Evolutionary conservation across 1,140 invertebrate species (phyloP), one percentile per base, ranked within the genome.

Genomic region (Gryon sp.): DNA sequence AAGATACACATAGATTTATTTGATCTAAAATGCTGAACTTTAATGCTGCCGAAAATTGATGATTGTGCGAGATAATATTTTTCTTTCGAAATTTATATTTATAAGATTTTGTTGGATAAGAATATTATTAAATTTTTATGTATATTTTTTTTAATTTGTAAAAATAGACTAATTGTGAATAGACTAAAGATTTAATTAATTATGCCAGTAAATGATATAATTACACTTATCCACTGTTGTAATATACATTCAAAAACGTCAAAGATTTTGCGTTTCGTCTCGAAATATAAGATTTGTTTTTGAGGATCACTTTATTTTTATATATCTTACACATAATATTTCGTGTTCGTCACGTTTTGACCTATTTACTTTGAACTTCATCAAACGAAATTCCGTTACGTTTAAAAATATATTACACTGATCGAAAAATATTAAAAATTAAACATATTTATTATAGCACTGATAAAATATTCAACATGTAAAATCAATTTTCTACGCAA

Each of bases 301-400:
- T n/a, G 26, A 18, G 28, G 32, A 41, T 26, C 1, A 28, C 53
- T 36, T 52, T 66, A 66, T 66, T 53, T 66, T 55, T 55, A 55
- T 24, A 45, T 45, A 46, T 7, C 30, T 26, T 19, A 55, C 32
- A 50, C 38, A 30, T 41, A 46, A 26, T 30, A 53, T 52, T 26
- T 53, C 40, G 40, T 36, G 11, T 46, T 45, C 36, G 24, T 53
- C 24, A 45, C 28, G 12, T 36, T 66, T 45, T 55, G 48, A 66
- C 45, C 62, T 46, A 66, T 55, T 53, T 55, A 24, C 26, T 66
- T 45, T 45, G 30, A 52, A 45, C 43, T 62, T 53, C 26, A 43
- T 43, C 14, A 45, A 5, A 30, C 8, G 1, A 41, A 8, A 22
- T 43, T 41, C 26, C 8, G 28, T 48, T 62, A 8, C 19, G 26